A percentile compares a stretch with the other conserved stretches of the same genome.
Evolutionary conservation across 1,140 invertebrate genomes (phyloP).

Genomic region (Pararge aegeria): DNA sequence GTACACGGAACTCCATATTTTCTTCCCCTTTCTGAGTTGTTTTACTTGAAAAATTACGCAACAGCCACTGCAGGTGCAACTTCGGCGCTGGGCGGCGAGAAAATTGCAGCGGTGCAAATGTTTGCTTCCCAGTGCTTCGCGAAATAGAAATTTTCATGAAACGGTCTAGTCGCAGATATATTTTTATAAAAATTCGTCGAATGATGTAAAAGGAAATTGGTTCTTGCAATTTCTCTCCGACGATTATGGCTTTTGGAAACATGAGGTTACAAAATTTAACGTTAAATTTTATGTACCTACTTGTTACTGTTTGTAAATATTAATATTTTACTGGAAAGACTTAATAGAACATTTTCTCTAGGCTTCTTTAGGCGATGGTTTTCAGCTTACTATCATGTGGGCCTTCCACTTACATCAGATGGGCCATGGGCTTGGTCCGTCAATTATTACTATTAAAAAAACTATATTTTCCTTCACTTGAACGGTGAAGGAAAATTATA

Average conservation of each 20-base stretch:
- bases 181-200: constrained; percentile 10
- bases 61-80: constrained; percentile 28
- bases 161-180: constrained; percentile 4
- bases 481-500: no score
- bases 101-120: constrained; percentile 26
- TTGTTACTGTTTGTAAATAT: no score
- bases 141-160: constrained; percentile 21
- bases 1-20: neutral
- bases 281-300: no score
- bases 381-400: no score
- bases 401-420: no score
- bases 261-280: neutral
- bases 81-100: constrained; percentile 17
- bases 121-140: constrained; percentile 20
- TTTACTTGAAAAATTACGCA: constrained; percentile 31
- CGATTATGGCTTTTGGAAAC: neutral
- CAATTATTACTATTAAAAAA: no score
- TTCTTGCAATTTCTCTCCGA: constrained; percentile 2
- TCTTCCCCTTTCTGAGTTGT: constrained; percentile 9
- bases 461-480: no score
- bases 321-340: no score
- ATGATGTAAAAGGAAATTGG: constrained; percentile 2
- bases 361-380: no score
- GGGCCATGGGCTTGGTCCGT: no score
- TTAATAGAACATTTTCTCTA: no score